Conservation (phyloP, 1,140 invertebrate species). For the Brachionus rubens region DNA sequence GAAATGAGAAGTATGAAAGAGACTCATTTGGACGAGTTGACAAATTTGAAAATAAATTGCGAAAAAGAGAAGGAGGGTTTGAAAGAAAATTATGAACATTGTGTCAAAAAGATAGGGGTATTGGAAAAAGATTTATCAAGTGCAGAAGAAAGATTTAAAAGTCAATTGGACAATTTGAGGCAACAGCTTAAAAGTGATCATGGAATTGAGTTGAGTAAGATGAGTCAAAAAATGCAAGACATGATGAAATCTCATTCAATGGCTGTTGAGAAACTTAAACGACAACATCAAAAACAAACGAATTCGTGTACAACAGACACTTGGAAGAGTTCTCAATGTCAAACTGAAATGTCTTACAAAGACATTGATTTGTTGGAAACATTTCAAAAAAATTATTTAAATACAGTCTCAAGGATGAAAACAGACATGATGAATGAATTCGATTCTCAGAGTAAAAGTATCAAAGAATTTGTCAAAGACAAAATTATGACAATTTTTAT, state of each 20-base stretch:
- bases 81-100: slow-evolving; percentile 16
- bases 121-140: slow-evolving; percentile 22
- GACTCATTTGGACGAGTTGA: slow-evolving; percentile 34
- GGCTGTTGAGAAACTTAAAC: background rate
- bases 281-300: background rate
- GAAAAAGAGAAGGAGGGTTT: slow-evolving; percentile 39
- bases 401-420: slow-evolving; percentile 29
- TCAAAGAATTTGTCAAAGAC: slow-evolving; percentile 13
- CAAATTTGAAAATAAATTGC: slow-evolving; percentile 19
- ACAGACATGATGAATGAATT: slow-evolving; percentile 28
- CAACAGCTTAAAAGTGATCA: background rate
- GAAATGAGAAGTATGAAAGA: slow-evolving; percentile 44
- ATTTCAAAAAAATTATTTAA: slow-evolving; percentile 21
- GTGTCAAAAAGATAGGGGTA: background rate
- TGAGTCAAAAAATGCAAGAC: slow-evolving; percentile 22
- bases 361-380: slow-evolving; percentile 35
- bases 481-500: slow-evolving; percentile 27
- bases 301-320: background rate
- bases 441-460: slow-evolving; percentile 10
- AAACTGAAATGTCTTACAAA: slow-evolving; percentile 19
- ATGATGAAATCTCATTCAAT: slow-evolving; percentile 24
- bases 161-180: background rate
- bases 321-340: background rate
- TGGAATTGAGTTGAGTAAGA: slow-evolving; percentile 4
- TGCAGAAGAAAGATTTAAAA: background rate